phyloP scores from a whole-genome alignment of 2,797 vertebrate species.

The Podargus strigoides region DNA sequence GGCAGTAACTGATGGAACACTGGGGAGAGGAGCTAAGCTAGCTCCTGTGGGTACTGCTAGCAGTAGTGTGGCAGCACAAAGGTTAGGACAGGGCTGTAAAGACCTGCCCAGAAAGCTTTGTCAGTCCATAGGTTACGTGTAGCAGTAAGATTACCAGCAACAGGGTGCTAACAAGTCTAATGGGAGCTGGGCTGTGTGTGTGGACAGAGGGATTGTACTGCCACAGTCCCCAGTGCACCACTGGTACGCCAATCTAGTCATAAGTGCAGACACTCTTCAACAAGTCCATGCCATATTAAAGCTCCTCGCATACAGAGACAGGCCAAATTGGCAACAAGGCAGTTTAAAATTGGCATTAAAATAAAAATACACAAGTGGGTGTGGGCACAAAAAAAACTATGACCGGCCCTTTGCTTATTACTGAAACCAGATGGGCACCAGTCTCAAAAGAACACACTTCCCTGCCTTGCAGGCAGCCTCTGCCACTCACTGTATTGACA shows the following conservation, averaged over 20 bases:
- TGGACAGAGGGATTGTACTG: not conserved
- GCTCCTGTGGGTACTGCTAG: not conserved
- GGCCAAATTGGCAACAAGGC: not conserved
- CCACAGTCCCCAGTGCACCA: not conserved
- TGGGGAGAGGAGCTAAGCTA: not conserved
- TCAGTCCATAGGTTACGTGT: not conserved
- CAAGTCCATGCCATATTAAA: not conserved
- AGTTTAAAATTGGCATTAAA: not conserved
- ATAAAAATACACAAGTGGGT: fast-evolving
- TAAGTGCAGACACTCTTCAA: not conserved
- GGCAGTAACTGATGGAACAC: not conserved
- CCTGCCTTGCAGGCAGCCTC: not conserved
- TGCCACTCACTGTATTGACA: not conserved
- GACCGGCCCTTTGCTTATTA: not conserved
- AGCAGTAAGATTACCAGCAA: not conserved
- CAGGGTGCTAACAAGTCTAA: not conserved
- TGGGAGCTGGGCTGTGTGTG: not conserved
- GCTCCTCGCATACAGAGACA: not conserved
- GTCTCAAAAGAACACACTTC: not conserved
- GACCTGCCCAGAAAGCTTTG: not conserved
- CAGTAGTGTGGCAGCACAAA: not conserved
- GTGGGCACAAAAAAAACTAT: not conserved
- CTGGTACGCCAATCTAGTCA: fast-evolving
- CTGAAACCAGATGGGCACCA: not conserved
- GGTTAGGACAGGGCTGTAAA: not conserved